Percentiles rank a stretch among this genome's conserved stretches.
phyloP scores from a whole-genome alignment of 2,113 vertebrate genomes.

The Hemichromis elongatus region DNA sequence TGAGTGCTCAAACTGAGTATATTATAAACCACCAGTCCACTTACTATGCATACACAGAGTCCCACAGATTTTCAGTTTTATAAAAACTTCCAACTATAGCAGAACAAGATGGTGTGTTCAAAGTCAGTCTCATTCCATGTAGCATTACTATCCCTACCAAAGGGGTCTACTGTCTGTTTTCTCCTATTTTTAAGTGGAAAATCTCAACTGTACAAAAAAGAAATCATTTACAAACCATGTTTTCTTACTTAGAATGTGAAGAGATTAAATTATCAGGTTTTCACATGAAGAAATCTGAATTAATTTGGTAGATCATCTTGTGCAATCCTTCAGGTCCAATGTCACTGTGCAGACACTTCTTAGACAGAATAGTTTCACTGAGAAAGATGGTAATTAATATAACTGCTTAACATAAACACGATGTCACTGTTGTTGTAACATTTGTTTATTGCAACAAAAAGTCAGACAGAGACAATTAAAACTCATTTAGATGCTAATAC shows the following conservation, averaged over 20 bases:
- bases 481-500: background rate
- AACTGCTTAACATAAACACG: background rate
- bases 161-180: background rate
- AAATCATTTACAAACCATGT: background rate
- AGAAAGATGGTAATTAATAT: background rate
- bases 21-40: background rate
- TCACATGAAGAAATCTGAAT: background rate
- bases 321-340: background rate
- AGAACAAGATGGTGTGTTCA: background rate
- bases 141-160: no score
- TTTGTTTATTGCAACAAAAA: background rate
- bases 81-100: background rate
- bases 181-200: background rate
- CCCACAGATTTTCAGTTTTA: background rate
- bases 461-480: background rate
- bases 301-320: background rate
- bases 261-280: background rate
- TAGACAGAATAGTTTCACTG: accelerated
- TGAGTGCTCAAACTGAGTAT: background rate
- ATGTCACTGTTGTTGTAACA: background rate
- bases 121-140: background rate
- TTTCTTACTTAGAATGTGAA: background rate
- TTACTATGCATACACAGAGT: background rate
- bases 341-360: background rate
- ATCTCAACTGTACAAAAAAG: background rate